Conservation (phyloP, 2,113 vertebrate genomes). For the Pimephales promelas region DNA sequence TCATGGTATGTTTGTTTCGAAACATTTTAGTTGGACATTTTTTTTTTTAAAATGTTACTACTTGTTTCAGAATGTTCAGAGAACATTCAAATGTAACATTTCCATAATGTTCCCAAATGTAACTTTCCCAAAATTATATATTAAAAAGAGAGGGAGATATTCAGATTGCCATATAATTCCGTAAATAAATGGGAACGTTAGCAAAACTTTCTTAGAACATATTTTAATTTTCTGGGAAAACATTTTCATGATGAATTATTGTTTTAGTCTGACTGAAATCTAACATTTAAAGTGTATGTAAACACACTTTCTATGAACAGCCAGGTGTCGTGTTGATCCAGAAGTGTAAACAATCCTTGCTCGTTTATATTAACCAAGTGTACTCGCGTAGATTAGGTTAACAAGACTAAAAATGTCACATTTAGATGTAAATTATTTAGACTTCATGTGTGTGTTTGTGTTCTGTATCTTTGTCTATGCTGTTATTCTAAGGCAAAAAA, state of each 20-base stretch:
- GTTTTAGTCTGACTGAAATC: not conserved
- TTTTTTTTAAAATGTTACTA: too few species aligned
- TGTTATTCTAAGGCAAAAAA: not conserved
- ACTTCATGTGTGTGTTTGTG: not conserved
- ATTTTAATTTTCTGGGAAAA: not conserved
- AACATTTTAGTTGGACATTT: too few species aligned
- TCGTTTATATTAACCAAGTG: not conserved
- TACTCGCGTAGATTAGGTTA: not conserved
- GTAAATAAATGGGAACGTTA: too few species aligned
- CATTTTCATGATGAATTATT: not conserved
- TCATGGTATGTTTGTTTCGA: too few species aligned
- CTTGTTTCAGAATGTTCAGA: too few species aligned
- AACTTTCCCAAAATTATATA: too few species aligned
- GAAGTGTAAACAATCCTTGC: conserved; percentile 6
- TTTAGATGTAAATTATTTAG: not conserved
- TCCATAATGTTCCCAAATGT: too few species aligned
- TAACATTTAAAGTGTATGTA: not conserved
- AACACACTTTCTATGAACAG: not conserved
- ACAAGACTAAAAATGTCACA: not conserved
- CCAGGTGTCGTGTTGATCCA: conserved; percentile 11
- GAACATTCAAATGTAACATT: too few species aligned
- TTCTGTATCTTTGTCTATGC: not conserved
- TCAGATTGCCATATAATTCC: too few species aligned
- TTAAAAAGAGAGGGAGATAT: too few species aligned
- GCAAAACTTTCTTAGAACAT: too few species aligned